Percentiles rank a stretch among this genome's conserved stretches.
phyloP scores from a whole-genome alignment of 2,113 vertebrate genomes.

The Heliornis fulica region DNA sequence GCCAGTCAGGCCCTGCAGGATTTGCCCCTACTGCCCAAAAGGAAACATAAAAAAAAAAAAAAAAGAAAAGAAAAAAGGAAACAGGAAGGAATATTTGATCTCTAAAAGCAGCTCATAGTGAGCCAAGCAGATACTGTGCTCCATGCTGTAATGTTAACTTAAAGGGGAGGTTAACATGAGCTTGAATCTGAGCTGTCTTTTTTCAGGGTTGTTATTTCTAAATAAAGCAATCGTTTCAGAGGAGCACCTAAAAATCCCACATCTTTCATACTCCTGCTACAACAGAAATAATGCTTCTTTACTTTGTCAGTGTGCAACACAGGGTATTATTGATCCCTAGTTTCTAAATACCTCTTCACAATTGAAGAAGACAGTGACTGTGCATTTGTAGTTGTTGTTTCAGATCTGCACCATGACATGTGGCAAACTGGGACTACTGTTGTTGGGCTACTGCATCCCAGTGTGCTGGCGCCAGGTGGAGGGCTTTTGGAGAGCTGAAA shows the following conservation, averaged over 20 bases:
- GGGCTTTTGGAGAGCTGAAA: background rate
- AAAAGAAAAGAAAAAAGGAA: background rate
- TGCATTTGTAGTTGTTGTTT: background rate
- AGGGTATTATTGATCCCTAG: background rate
- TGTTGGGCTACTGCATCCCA: rapidly evolving
- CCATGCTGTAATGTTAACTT: background rate
- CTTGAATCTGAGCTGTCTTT: background rate
- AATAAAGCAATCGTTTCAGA: background rate
- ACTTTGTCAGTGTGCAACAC: background rate
- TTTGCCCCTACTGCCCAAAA: background rate
- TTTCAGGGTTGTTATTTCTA: background rate
- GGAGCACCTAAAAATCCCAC: background rate
- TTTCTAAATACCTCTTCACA: background rate
- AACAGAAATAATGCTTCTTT: background rate
- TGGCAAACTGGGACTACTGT: background rate
- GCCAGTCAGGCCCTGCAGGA: background rate
- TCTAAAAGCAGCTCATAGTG: background rate
- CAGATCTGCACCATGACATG: background rate
- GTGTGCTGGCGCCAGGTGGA: background rate
- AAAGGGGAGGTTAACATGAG: background rate
- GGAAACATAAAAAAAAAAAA: background rate
- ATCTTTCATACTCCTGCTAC: too few species aligned
- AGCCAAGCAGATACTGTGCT: background rate
- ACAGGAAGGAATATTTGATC: background rate
- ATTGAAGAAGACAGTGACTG: background rate